Evolutionary conservation across 64 coral and sea anemone genomes (phyloP), one percentile per base, ranked within the genome.

Genomic region (Trachythela sp.): DNA sequence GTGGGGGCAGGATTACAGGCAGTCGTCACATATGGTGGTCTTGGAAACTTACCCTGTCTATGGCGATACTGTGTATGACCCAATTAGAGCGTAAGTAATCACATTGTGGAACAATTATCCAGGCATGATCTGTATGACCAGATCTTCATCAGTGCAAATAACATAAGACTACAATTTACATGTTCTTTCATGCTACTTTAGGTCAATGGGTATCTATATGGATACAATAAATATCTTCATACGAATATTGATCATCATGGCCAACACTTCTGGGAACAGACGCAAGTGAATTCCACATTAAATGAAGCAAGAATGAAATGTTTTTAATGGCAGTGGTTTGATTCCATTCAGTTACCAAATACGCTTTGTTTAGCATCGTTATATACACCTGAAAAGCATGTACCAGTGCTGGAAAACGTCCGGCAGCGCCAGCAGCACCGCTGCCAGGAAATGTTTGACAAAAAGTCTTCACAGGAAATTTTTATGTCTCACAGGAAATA

Each of bases 171-270:
- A 43, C 29, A 14, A 68, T 68, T 68, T 22, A 22, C 59, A 22
- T 68, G 59, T 68, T 31, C 6, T 14, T n/a, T 68, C 2, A 64
- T 2, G 13, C 20, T 64, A 20, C 45, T 87, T 13, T 89, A 97
- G 95, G 7, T 97, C 95, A 2, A 97, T 97, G 88, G 95, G 95
- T 6, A 97, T 97, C 84, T 97, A 97, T 83, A 97, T 97, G 95
- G 95, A 97, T 89, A 97, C 95, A 13, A 97, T 97, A 86, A 97
- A 97, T 38, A 94, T 97, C 64, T 97, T 97, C 43, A 97, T 97
- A 31, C 90, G 95, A 48, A 94, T 97, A 77, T 54, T 97, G 54
- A 97, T 91, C 54, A 97, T 97, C 31, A 90, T 97, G 91, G 93
- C 93, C 8, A 80, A 80, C 75, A 80, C 27, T 39, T 80, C 75